Evolutionary conservation across 1,140 invertebrate genomes (phyloP).

Genomic region (Zaprionus davidi): DNA sequence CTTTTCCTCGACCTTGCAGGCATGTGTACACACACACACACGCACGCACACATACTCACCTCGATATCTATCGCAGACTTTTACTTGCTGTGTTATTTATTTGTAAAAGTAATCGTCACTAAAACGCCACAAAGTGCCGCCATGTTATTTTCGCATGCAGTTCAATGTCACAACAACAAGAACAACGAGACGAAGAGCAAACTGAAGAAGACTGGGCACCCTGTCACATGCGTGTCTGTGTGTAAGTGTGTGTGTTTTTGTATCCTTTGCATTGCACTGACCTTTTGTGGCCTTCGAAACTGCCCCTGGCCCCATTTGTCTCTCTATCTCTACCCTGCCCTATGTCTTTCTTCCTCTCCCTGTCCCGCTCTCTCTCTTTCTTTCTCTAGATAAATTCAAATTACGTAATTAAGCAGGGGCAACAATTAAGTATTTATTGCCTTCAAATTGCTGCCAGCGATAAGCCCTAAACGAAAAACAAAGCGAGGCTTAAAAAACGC

Average conservation of each 20-base stretch:
- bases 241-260: constrained; percentile 7
- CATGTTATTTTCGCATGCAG: constrained; percentile 34
- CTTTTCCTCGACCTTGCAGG: constrained; percentile 45
- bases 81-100: constrained; percentile 37
- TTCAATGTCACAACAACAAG: constrained; percentile 45
- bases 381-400: constrained; percentile 61
- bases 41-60: background rate
- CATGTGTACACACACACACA: constrained; percentile 21
- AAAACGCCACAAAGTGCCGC: constrained; percentile 43
- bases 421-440: constrained; percentile 81
- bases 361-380: background rate
- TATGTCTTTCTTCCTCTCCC: background rate
- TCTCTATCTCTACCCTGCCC: background rate
- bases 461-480: constrained; percentile 43
- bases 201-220: background rate
- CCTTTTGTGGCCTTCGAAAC: constrained; percentile 37
- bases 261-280: constrained; percentile 48
- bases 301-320: constrained; percentile 38
- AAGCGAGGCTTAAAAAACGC: constrained; percentile 28
- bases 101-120: constrained; percentile 47
- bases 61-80: constrained; percentile 31
- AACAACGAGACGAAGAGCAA: background rate
- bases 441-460: constrained; percentile 73
- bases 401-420: constrained; percentile 71
- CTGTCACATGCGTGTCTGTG: background rate